These are phyloP conservation scores for Phrynocephalus guinanensis DNA, from an alignment of 2,797 vertebrate species.

Conservation along the genomic window DNA sequence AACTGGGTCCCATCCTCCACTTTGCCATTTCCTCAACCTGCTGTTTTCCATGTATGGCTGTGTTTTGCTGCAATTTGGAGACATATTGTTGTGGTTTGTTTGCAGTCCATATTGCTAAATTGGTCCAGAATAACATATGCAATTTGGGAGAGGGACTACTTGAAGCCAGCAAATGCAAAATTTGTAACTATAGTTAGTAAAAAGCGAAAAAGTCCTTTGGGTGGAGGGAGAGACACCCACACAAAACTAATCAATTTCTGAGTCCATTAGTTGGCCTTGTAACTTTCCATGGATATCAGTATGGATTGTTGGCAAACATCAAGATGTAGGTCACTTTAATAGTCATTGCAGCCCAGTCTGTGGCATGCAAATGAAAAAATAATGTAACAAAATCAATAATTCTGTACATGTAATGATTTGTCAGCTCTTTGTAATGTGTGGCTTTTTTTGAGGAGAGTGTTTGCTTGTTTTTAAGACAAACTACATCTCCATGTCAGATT, in stretches of 20 bases:
- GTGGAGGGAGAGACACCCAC: not conserved
- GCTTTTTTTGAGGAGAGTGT: no score
- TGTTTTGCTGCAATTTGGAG: no score
- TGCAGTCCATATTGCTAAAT: no score
- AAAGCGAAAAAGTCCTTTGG: not conserved
- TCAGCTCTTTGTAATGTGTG: constrained; percentile 24
- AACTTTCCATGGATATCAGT: not conserved
- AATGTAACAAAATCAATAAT: constrained; percentile 13
- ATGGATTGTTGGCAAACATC: not conserved
- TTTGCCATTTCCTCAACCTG: no score
- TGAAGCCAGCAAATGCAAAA: not conserved
- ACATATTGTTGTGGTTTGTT: no score
- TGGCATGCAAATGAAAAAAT: not conserved
- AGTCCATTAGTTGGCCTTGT: not conserved
- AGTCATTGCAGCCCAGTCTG: not conserved
- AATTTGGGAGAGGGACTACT: no score
- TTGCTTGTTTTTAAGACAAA: constrained; percentile 35
- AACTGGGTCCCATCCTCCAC: no score
- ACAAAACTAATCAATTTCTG: not conserved
- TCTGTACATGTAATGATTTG: constrained; percentile 19
- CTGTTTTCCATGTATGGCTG: no score
- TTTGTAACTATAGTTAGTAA: not conserved
- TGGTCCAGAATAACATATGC: no score
- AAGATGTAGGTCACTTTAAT: constrained; percentile 1
- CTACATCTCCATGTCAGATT: constrained; percentile 30